These are phyloP conservation scores for Pseudochirops cupreus DNA, from an alignment of 2,797 vertebrate genomes.

Conservation along the genomic window DNA sequence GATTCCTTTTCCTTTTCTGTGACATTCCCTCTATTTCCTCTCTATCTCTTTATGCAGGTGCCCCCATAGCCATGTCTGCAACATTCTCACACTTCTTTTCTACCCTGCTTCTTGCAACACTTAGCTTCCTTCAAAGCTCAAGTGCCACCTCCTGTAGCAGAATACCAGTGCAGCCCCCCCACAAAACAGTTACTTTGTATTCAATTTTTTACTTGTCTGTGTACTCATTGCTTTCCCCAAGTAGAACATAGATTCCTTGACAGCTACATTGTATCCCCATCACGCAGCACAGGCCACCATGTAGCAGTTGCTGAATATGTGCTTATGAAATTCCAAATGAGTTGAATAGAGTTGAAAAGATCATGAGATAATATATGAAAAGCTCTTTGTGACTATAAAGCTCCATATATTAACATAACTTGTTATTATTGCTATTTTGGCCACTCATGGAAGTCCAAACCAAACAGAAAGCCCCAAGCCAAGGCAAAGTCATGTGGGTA, in stretches of 20 bases:
- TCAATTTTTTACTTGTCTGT: not conserved
- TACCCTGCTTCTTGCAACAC: not conserved
- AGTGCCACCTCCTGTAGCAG: not conserved
- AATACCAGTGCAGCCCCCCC: not conserved
- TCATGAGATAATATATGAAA: not conserved
- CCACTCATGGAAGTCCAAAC: not conserved
- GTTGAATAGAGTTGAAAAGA: not conserved
- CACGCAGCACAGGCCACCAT: not conserved
- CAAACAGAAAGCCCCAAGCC: not conserved
- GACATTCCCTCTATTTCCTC: not conserved
- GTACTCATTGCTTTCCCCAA: not conserved
- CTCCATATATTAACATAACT: not conserved
- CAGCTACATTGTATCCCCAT: not conserved
- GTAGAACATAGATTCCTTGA: not conserved
- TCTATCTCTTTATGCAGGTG: not conserved
- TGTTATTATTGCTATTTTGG: not conserved
- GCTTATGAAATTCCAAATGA: not conserved
- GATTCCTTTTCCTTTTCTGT: not conserved
- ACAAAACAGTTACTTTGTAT: not conserved
- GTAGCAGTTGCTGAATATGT: not conserved
- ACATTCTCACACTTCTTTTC: not conserved
- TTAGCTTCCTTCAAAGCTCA: not conserved
- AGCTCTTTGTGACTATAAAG: not conserved
- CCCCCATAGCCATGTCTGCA: not conserved
- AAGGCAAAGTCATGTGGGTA: conserved; percentile 51